Percentiles rank a stretch among this genome's conserved stretches.
phyloP scores from a whole-genome alignment of 1,140 invertebrate genomes.

The Cotesia glomerata region DNA sequence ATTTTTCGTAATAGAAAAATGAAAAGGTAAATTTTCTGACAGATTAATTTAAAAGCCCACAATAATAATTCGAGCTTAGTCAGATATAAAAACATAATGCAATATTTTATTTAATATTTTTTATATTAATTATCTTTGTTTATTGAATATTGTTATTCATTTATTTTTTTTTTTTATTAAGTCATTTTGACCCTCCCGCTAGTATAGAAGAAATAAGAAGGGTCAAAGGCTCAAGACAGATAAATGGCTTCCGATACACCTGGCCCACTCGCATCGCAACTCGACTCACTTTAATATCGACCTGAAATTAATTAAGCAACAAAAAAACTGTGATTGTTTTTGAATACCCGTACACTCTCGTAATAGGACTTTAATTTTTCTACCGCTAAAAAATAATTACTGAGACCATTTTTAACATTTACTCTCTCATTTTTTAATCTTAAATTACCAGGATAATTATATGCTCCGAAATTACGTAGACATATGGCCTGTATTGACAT shows the following conservation, averaged over 20 bases:
- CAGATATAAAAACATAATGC: slow-evolving; percentile 6
- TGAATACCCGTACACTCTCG: slow-evolving; percentile 37
- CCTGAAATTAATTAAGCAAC: slow-evolving; percentile 65
- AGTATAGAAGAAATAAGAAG: slow-evolving; percentile 53
- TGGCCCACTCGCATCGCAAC: slow-evolving; percentile 59
- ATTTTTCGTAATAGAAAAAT: background rate
- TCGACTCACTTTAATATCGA: slow-evolving; percentile 63
- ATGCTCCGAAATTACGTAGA: background rate
- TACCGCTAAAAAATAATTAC: slow-evolving; percentile 20
- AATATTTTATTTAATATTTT: background rate
- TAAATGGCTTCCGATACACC: slow-evolving; percentile 61
- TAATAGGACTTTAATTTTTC: slow-evolving; percentile 17
- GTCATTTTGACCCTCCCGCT: slow-evolving; percentile 45
- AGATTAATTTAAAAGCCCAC: background rate
- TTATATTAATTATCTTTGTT: background rate
- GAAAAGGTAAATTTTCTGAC: background rate
- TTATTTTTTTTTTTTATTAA: background rate
- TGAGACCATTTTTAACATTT: slow-evolving; percentile 20
- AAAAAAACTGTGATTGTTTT: slow-evolving; percentile 62
- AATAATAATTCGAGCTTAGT: too few species aligned
- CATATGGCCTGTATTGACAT: background rate
- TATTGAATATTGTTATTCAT: background rate
- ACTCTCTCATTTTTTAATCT: slow-evolving; percentile 41
- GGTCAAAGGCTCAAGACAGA: slow-evolving; percentile 60
- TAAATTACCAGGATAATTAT: slow-evolving; percentile 22